Evolutionary conservation across 2,888 invertebrate species (phyloP).

Genomic region (Strigamia crassipes): DNA sequence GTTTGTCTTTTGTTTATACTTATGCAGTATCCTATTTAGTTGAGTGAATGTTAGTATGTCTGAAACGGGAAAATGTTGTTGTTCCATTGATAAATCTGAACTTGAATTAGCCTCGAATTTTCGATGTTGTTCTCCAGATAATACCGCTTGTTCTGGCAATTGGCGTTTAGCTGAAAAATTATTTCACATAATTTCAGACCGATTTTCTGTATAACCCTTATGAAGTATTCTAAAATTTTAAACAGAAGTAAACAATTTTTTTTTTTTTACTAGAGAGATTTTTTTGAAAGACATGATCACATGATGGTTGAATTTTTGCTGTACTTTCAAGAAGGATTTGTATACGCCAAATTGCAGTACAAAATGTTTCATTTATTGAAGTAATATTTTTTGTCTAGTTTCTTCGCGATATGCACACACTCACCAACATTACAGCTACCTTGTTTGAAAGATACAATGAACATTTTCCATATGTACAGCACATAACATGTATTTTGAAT

Average conservation of each 20-base stretch:
- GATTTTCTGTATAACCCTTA: neutral
- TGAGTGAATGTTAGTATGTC: neutral
- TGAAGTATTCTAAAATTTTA: neutral
- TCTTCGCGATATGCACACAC: neutral
- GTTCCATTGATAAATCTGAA: neutral
- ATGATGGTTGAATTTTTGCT: neutral
- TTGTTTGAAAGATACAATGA: neutral
- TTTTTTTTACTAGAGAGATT: neutral
- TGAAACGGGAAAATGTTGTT: neutral
- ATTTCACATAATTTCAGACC: neutral
- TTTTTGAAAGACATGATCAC: neutral
- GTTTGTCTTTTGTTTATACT: neutral
- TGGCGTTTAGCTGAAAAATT: constrained; percentile 5
- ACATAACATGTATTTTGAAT: neutral
- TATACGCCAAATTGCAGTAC: neutral
- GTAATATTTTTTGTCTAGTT: neutral
- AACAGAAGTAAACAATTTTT: neutral
- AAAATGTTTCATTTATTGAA: neutral
- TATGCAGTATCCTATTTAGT: no score
- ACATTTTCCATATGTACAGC: neutral
- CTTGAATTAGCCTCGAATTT: neutral
- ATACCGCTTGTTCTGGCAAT: neutral
- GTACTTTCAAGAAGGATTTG: neutral
- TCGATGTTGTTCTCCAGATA: neutral
- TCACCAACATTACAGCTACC: neutral